Conservation (phyloP, 2,797 vertebrate species). For the Sebastes taczanowskii region DNA sequence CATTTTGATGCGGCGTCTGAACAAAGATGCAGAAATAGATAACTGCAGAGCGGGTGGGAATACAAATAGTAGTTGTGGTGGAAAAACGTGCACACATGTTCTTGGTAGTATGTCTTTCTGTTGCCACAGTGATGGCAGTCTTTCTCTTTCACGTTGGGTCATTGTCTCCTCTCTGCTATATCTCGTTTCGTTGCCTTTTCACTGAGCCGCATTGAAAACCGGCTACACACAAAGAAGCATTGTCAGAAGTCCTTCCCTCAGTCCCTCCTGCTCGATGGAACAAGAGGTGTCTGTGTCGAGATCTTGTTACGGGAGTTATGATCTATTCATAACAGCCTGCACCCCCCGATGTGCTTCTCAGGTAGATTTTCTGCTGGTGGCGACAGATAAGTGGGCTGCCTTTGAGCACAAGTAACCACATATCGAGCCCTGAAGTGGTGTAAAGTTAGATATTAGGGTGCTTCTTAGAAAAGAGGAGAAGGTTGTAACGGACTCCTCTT, state of each 20-base stretch:
- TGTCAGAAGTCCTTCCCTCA: constrained; percentile 15
- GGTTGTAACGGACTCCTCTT: not conserved
- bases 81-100: not conserved
- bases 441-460: not conserved
- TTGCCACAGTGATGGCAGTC: not conserved
- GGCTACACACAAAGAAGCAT: constrained; percentile 25
- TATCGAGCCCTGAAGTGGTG: not conserved
- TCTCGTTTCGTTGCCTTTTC: constrained; percentile 34
- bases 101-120: not conserved
- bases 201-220: constrained; percentile 9
- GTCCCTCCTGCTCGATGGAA: constrained; percentile 17
- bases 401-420: constrained; percentile 17
- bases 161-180: not conserved
- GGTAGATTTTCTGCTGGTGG: constrained; percentile 32
- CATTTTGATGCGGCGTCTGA: not conserved
- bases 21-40: too few relatives aligned
- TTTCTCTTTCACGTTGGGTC: not conserved
- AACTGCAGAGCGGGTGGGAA: not conserved
- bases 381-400: constrained; percentile 35
- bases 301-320: constrained; percentile 47
- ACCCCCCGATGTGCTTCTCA: constrained; percentile 32
- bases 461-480: not conserved
- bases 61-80: not conserved
- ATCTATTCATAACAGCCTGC: constrained; percentile 39
- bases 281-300: constrained; percentile 43